Percentiles rank a stretch among this genome's conserved stretches.
Evolutionary conservation across 1,140 invertebrate genomes (phyloP).

Genomic region (Solenopsis invicta): DNA sequence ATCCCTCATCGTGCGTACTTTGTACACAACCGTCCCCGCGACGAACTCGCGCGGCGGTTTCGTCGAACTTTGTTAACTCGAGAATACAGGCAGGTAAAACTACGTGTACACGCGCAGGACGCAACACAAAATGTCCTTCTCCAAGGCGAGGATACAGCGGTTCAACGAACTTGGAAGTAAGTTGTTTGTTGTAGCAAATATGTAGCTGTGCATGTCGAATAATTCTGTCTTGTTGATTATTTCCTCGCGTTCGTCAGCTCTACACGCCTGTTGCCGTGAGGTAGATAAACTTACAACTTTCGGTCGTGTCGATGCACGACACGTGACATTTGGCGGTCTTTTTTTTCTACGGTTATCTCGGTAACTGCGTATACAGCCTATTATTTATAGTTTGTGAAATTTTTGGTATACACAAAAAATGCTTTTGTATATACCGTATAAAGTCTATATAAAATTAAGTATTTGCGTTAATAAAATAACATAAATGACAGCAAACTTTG

Average conservation of each 20-base stretch:
- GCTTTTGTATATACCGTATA: no score
- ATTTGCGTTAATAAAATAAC: not conserved
- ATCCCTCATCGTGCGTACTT: not conserved
- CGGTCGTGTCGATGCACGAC: not conserved
- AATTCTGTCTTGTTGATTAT: not conserved
- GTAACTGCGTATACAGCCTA: no score
- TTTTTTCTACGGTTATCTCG: no score
- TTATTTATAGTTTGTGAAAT: no score
- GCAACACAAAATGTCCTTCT: constrained; percentile 20
- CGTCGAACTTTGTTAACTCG: no score
- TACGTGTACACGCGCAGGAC: no score
- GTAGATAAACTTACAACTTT: not conserved
- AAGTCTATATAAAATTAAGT: not conserved
- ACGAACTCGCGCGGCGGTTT: no score
- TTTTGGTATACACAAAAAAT: no score
- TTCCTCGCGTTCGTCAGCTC: not conserved
- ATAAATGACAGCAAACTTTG: not conserved
- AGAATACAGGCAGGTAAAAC: no score
- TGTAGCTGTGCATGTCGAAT: not conserved
- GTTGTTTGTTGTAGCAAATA: constrained; percentile 64
- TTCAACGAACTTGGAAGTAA: constrained; percentile 85
- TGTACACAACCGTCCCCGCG: not conserved
- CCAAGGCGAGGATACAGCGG: constrained; percentile 85
- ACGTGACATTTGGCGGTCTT: no score
- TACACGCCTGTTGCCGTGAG: not conserved